These are phyloP conservation scores for Pelagia noctiluca DNA, from an alignment of 30 jellyfish, hydroid and myxozoan species.

Conservation along the genomic window DNA sequence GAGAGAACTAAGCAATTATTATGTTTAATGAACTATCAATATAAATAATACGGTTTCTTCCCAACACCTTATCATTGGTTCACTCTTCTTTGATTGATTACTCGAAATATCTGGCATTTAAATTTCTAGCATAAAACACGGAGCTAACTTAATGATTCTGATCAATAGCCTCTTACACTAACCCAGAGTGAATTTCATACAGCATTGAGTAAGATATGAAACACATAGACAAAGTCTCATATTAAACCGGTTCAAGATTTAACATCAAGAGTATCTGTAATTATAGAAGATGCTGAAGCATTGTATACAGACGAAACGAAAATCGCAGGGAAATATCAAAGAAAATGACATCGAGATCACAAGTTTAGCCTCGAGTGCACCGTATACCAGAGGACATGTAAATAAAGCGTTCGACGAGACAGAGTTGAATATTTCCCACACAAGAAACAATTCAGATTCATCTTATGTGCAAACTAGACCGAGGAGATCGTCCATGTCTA, in stretches of 20 bases:
- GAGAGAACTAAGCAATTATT: background rate
- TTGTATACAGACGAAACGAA: background rate
- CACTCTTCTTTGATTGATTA: no score
- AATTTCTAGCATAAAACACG: no score
- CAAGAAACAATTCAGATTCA: background rate
- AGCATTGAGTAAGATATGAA: no score
- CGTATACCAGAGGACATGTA: constrained; percentile 16
- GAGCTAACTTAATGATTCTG: no score
- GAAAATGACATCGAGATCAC: background rate
- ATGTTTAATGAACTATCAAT: no score
- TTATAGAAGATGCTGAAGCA: constrained; percentile 13
- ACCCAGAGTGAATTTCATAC: no score
- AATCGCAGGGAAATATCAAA: background rate
- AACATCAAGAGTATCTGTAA: no score
- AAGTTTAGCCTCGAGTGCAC: background rate
- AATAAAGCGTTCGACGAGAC: background rate
- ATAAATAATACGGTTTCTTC: no score
- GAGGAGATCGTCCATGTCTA: background rate
- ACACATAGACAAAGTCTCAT: no score
- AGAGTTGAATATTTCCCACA: background rate
- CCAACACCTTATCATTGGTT: no score
- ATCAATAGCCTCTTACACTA: no score
- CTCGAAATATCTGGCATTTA: background rate
- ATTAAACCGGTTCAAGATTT: no score
- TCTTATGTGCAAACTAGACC: constrained; percentile 4